Evolutionary conservation across 2,113 vertebrate genomes (phyloP), one percentile per base, ranked within the genome.

Genomic region (Pedionomus torquatus): DNA sequence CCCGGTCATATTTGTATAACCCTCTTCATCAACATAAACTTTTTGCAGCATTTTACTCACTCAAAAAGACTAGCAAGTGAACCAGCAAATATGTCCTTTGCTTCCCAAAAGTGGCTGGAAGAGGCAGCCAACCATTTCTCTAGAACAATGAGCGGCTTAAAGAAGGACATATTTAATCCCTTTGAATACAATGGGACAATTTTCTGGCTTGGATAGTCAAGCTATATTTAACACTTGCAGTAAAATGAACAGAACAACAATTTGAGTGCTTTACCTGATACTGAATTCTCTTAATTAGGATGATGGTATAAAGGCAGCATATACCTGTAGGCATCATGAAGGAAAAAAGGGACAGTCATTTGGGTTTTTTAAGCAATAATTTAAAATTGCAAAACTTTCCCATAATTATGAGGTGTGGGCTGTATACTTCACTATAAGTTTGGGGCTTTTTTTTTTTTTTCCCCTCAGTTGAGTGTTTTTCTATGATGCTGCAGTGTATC

Each of bases 391-490:
- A 31, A 64, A 87, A 46, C 11, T 90, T 30, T 49, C 30, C 31
- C 15, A 7, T 28, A 64, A 37, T 44, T 25, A 87, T 33, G 30
- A 60, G 17, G 6, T 3, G 1, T 61, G 37, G 13, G 10, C 20
- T 86, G 63, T n/a, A 30, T 60, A 26, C 26, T 61, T 13, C 16
- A 10, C 2, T 64, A 3, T 5, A 64, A 52, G 17, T 19, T 10
- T 33, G 26, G 11, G 23, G 1, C n/a, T n/a, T n/a, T n/a, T n/a
- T 0, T 4, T 10, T 6, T 4, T 51, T 41, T 64, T 37, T 79
- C 35, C 9, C 2, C 9, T 5, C 17, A 17, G 4, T 39, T 5
- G 68, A 84, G 24, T 82, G 1, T 0, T n/a, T 60, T 72, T 58
- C 71, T 13, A 17, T 69, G 10, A 41, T 89, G 66, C 5, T 2